Conservation (phyloP, 2,888 invertebrate species). For the Osedax frankpressi region DNA sequence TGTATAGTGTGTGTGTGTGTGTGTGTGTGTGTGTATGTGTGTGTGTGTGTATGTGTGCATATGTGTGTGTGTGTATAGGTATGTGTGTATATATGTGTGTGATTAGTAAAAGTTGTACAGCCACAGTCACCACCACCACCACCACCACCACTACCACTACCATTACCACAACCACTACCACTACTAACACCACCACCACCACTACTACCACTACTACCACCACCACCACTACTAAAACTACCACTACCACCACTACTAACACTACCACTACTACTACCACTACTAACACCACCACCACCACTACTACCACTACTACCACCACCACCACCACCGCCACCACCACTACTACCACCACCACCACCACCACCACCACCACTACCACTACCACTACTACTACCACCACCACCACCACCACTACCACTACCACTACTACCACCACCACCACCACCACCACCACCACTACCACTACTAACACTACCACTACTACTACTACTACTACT, state of each 20-base stretch:
- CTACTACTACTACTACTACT: conserved; percentile 25
- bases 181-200: no score
- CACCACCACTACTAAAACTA: no score
- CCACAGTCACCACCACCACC: neutral
- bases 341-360: conserved; percentile 24
- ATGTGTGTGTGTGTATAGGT: no score
- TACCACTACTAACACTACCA: conserved; percentile 17
- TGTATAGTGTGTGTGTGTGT: no score
- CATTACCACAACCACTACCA: neutral
- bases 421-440: conserved; percentile 16
- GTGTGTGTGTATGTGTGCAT: no score
- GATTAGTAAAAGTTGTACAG: no score
- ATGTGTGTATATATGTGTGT: no score
- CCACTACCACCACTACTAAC: no score
- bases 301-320: neutral
- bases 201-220: conserved; percentile 4
- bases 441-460: conserved; percentile 13
- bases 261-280: no score
- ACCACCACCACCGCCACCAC: conserved; percentile 5
- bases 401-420: conserved; percentile 31
- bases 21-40: no score
- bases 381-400: conserved; percentile 25
- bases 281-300: no score
- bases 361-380: conserved; percentile 27
- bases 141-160: neutral